phyloP scores from a whole-genome alignment of 1,140 invertebrate genomes.

The Polyergus mexicanus region DNA sequence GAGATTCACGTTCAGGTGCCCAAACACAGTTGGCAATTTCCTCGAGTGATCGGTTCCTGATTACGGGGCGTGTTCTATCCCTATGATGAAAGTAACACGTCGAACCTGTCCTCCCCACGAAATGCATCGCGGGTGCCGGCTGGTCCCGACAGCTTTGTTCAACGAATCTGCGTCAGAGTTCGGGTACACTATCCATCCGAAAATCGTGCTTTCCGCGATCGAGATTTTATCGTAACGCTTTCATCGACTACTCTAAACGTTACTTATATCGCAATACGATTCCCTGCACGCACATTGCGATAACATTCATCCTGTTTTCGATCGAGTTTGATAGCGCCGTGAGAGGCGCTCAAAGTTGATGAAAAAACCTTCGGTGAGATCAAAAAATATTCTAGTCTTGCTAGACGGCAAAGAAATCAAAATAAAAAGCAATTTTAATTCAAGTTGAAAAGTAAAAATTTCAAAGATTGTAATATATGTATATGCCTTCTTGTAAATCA shows the following conservation, averaged over 20 bases:
- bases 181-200: neutral
- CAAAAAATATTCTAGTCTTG: neutral
- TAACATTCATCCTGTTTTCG: neutral
- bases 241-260: slow-evolving; percentile 5
- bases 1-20: slow-evolving; percentile 76
- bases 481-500: neutral
- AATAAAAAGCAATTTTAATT: neutral
- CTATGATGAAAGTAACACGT: slow-evolving; percentile 37
- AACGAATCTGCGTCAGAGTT: neutral
- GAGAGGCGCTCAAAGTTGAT: neutral
- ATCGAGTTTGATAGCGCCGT: neutral
- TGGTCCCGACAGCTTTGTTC: slow-evolving; percentile 33
- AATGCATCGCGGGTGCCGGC: neutral
- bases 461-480: slow-evolving; percentile 1
- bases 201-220: neutral
- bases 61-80: slow-evolving; percentile 68
- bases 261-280: slow-evolving; percentile 39
- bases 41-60: slow-evolving; percentile 78
- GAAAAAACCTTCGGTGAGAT: neutral
- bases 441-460: neutral
- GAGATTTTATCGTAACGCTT: slow-evolving; percentile 43
- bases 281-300: neutral
- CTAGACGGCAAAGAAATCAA: neutral
- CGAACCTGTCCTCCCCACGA: neutral
- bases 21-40: slow-evolving; percentile 75